Conservation (phyloP, 2,113 vertebrate genomes). For the Atherinomorus stipes region DNA sequence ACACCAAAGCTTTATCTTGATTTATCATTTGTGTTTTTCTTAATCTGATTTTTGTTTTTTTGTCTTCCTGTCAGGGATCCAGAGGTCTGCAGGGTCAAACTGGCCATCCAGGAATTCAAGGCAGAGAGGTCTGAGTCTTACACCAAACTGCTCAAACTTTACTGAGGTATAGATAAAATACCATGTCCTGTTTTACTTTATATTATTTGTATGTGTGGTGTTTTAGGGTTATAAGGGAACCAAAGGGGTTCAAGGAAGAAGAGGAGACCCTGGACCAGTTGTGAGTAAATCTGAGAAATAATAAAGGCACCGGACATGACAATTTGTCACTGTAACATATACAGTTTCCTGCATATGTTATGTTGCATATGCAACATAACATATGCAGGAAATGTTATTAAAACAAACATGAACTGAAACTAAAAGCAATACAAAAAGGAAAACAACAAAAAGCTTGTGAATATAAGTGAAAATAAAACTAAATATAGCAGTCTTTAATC, state of each 20-base stretch:
- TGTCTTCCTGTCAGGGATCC: constrained; percentile 75
- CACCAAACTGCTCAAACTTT: neutral
- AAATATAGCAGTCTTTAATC: neutral
- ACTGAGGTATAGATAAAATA: neutral
- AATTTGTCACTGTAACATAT: neutral
- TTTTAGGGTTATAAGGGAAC: constrained; percentile 84
- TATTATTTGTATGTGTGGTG: neutral
- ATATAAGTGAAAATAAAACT: neutral
- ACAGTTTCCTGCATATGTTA: neutral
- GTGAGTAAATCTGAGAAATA: constrained; percentile 58
- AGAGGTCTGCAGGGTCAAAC: constrained; percentile 78
- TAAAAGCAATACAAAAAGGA: neutral
- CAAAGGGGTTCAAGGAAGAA: constrained; percentile 82
- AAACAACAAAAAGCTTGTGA: neutral
- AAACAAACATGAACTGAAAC: neutral
- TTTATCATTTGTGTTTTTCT: neutral
- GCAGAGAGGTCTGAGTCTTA: constrained; percentile 77
- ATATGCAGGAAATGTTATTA: neutral
- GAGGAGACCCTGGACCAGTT: constrained; percentile 81
- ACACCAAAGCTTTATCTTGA: neutral
- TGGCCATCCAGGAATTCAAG: constrained; percentile 80
- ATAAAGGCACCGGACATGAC: neutral
- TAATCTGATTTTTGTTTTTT: neutral
- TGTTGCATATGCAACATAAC: too few species aligned
- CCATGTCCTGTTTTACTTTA: neutral